Base-by-base conservation (phyloP, 2,113 vertebrate species). In the Paradisaea rubra region DNA sequence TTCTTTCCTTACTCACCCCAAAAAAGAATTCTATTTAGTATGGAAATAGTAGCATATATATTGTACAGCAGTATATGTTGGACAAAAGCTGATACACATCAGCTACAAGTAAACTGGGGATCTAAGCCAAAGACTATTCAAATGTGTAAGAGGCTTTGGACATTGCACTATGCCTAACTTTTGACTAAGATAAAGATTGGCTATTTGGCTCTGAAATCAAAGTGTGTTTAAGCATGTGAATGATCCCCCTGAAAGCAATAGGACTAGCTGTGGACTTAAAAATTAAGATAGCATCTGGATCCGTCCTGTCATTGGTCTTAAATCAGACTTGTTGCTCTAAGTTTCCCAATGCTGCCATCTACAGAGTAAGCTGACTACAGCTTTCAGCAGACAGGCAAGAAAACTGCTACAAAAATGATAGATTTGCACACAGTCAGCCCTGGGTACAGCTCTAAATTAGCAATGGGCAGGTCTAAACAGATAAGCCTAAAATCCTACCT, bases 271-370 rank as follows among this genome's bases (percentile, higher is more conserved):
- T 2, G 13, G 33, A 30, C 27, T 65, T 61, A 10, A 42, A 22
- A 6, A 59, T 33, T 19, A 35, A 53, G 9, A 31, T 2, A n/a
- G 41, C 0, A 1, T 28, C 41, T 42, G 33, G 24, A 33, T 31
- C 13, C 0, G 5, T 53, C 84, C 35, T 24, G 35, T 42, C 13
- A 2, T 10, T 9, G 21, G 8, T 41, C 73, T n/a, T 37, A 3
- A 73, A n/a, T 64, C 44, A 66, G 47, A 88, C 56, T 92, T 77
- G 65, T 14, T 70, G 81, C 72, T 79, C 25, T 86, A 86, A 66
- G 69, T 30, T 97, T 95, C 94, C 94, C 95, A 97, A 88, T 96
- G 93, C 97, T 97, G 96, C 95, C 97, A 97, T 77, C 98, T 97
- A 77, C 89, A 97, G 97, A 95, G 31, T 3, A 56, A 8, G 15